phyloP scores from a whole-genome alignment of 2,888 invertebrate species.

The Mantis religiosa region DNA sequence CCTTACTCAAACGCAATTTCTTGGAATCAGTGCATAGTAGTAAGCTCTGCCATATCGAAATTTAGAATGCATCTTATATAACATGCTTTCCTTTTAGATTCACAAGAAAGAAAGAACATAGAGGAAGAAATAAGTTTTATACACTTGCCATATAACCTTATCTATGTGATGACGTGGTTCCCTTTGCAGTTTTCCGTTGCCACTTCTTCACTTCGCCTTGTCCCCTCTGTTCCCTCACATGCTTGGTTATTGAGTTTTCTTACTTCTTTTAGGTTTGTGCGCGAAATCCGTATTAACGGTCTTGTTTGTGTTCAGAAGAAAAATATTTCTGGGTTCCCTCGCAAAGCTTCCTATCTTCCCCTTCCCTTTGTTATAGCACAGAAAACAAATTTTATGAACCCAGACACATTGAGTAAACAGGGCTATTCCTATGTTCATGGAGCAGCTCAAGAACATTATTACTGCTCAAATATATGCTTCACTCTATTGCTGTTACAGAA shows the following conservation, averaged over 20 bases:
- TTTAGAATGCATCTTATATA: neutral
- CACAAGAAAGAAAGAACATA: too few species aligned
- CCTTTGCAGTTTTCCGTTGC: neutral
- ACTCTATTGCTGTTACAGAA: too few species aligned
- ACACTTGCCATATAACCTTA: neutral
- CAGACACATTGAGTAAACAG: neutral
- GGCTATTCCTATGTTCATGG: neutral
- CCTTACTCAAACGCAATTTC: too few species aligned
- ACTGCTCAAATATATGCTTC: neutral
- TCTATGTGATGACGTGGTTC: neutral
- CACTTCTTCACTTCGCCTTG: neutral
- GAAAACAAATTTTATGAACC: neutral
- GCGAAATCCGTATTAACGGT: neutral
- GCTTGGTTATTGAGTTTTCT: neutral
- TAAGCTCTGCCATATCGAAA: neutral
- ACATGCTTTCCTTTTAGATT: neutral
- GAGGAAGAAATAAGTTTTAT: neutral
- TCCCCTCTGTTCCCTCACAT: neutral
- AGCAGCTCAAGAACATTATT: neutral
- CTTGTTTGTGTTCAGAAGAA: neutral
- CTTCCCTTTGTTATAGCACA: neutral
- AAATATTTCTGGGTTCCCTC: neutral
- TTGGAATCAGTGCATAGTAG: too few species aligned
- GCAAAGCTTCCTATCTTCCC: neutral
- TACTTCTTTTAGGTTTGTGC: neutral